Conservation (phyloP, 2,888 invertebrate species). For the Chesias legatella region DNA sequence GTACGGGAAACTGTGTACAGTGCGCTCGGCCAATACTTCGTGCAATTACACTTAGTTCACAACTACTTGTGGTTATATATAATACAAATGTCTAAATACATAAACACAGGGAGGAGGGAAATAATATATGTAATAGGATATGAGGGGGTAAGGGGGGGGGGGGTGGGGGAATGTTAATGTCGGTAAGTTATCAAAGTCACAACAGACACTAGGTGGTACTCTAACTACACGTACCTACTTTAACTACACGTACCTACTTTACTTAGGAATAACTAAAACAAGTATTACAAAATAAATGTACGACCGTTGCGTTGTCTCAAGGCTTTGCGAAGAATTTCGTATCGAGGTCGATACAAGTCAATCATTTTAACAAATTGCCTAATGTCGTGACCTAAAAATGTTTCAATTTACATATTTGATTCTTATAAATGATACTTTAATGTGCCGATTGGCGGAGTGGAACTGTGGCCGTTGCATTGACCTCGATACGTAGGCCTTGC, state of each 20-base stretch:
- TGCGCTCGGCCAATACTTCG: too few species aligned
- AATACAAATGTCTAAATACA: background rate
- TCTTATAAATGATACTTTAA: background rate
- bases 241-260: background rate
- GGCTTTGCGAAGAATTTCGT: conserved; percentile 21
- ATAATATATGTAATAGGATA: background rate
- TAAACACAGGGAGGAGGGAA: background rate
- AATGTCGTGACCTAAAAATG: conserved; percentile 10
- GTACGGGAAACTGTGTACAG: too few species aligned
- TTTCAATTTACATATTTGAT: conserved; percentile 4
- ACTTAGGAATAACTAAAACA: conserved; percentile 2
- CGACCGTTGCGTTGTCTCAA: conserved; percentile 16
- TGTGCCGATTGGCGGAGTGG: too few species aligned
- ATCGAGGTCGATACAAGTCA: conserved; percentile 26
- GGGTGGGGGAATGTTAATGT: background rate
- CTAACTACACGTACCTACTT: too few species aligned
- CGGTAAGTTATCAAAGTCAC: background rate
- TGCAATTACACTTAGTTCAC: too few species aligned
- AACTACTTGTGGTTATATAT: too few species aligned
- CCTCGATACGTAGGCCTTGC: conserved; percentile 7
- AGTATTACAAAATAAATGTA: conserved; percentile 20
- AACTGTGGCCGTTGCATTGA: conserved; percentile 6
- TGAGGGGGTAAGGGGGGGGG: background rate
- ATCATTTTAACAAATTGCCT: conserved; percentile 16
- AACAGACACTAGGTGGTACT: too few species aligned